phyloP scores from a whole-genome alignment of 2,888 invertebrate genomes.

The Heliconius charithonia region DNA sequence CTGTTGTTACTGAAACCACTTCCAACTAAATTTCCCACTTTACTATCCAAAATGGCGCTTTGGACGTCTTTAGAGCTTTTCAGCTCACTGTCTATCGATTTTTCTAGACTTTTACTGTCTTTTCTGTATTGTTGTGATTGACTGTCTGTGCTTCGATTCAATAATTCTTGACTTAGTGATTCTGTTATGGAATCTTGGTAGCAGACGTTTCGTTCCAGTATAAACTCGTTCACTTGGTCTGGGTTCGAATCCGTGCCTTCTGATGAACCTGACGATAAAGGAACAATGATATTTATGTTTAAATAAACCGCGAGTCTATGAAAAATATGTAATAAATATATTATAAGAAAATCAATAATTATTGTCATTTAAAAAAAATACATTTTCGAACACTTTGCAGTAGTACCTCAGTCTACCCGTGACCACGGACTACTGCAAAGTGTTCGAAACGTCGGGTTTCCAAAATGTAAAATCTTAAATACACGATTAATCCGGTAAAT shows the following conservation, averaged over 20 bases:
- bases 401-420: too few species aligned
- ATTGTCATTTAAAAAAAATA: too few species aligned
- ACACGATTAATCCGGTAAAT: too few species aligned
- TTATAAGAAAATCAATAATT: too few species aligned
- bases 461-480: too few species aligned
- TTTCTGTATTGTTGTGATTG: slow-evolving; percentile 64
- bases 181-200: slow-evolving; percentile 80
- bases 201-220: slow-evolving; percentile 78
- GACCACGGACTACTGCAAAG: too few species aligned
- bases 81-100: slow-evolving; percentile 70
- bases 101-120: slow-evolving; percentile 68
- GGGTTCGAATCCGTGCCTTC: slow-evolving; percentile 74
- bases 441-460: too few species aligned
- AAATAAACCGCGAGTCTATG: not conserved
- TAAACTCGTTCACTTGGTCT: slow-evolving; percentile 77
- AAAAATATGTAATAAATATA: not conserved
- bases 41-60: slow-evolving; percentile 73
- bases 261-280: slow-evolving; percentile 64
- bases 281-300: not conserved
- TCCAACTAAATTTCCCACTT: slow-evolving; percentile 62
- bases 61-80: slow-evolving; percentile 75
- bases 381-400: too few species aligned
- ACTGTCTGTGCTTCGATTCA: slow-evolving; percentile 72
- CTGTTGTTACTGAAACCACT: slow-evolving; percentile 73
- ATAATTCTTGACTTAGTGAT: slow-evolving; percentile 73